These are phyloP conservation scores for Ammospiza caudacuta DNA, from an alignment of 2,113 vertebrate genomes.

Conservation along the genomic window DNA sequence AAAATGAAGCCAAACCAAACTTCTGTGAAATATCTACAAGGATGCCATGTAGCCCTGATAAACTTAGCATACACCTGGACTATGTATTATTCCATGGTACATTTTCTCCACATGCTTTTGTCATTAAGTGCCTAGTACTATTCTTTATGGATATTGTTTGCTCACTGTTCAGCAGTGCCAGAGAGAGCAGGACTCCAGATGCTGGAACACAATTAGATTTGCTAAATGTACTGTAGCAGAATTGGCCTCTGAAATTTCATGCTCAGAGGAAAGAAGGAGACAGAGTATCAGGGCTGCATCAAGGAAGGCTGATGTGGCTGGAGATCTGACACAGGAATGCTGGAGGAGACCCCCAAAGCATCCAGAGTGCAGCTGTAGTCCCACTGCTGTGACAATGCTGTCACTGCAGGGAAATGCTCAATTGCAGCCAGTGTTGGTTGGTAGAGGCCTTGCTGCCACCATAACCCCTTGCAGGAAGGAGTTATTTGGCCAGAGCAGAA, in stretches of 20 bases:
- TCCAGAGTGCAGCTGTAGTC: neutral
- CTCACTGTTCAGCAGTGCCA: neutral
- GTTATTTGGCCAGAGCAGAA: neutral
- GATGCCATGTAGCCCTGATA: neutral
- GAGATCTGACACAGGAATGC: neutral
- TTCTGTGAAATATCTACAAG: neutral
- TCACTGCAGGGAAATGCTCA: neutral
- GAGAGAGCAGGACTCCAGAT: conserved; percentile 26
- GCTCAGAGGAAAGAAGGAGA: neutral
- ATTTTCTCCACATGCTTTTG: neutral
- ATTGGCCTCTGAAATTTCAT: neutral
- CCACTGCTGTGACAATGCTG: neutral
- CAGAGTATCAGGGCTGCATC: neutral
- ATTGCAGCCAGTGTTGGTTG: neutral
- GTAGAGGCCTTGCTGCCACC: neutral
- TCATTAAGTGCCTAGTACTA: neutral
- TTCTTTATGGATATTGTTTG: neutral
- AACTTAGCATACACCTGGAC: neutral
- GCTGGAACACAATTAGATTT: conserved; percentile 43
- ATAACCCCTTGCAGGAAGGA: neutral
- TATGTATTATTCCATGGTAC: neutral
- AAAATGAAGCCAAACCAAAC: neutral
- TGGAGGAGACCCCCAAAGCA: neutral
- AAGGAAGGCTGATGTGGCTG: neutral
- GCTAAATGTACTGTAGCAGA: neutral